phyloP scores from a whole-genome alignment of 2,888 invertebrate genomes.

The Sicus ferrugineus region DNA sequence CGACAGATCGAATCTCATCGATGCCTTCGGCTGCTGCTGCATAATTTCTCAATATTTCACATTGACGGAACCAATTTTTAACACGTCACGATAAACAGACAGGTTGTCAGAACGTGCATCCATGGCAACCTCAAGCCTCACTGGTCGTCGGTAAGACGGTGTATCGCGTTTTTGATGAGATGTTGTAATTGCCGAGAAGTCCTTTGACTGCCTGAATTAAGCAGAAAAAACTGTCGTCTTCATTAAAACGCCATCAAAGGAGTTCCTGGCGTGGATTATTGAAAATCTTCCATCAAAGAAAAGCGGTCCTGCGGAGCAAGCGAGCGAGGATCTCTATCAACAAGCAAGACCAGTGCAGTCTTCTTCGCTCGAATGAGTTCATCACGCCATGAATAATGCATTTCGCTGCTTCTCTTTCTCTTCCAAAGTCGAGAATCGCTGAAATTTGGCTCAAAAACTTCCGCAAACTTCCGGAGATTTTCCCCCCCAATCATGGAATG shows the following conservation, averaged over 20 bases:
- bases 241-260: constrained; percentile 23
- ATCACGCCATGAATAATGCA: constrained; percentile 34
- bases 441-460: no score
- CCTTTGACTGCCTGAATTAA: neutral
- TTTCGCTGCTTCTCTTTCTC: no score
- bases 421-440: neutral
- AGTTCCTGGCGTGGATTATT: constrained; percentile 1
- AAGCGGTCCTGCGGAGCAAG: no score
- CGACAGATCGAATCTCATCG: constrained; percentile 36
- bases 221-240: constrained; percentile 14
- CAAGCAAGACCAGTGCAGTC: no score
- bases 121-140: neutral
- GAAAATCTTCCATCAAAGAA: neutral
- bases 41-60: constrained; percentile 42
- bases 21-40: constrained; percentile 28
- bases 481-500: constrained; percentile 35
- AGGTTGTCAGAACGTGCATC: constrained; percentile 13
- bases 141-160: no score
- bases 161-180: constrained; percentile 11
- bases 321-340: no score
- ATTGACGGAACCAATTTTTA: constrained; percentile 41
- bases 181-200: constrained; percentile 24
- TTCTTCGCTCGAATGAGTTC: no score
- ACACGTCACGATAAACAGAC: constrained; percentile 37
- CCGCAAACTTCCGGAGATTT: neutral